These are phyloP conservation scores for Riptortus pedestris DNA, from an alignment of 1,140 invertebrate species.

Conservation along the genomic window DNA sequence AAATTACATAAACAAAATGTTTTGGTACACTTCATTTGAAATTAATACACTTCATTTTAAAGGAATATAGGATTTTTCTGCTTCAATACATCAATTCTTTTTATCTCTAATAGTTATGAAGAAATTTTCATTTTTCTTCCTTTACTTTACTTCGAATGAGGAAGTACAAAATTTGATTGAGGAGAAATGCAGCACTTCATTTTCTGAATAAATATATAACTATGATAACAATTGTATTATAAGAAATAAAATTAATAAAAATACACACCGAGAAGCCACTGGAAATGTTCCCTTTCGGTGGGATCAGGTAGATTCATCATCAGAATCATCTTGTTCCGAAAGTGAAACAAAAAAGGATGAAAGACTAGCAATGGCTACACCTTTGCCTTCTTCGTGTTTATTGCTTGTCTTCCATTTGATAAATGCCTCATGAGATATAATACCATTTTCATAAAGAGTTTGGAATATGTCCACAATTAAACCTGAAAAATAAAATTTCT, in stretches of 20 bases:
- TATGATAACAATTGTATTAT: too few relatives aligned
- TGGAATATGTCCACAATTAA: slow-evolving; percentile 45
- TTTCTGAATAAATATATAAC: too few relatives aligned
- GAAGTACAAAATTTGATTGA: too few relatives aligned
- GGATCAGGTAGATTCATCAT: slow-evolving; percentile 22
- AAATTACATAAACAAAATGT: too few relatives aligned
- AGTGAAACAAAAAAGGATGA: slow-evolving; percentile 49
- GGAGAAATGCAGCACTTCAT: too few relatives aligned
- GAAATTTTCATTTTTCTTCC: too few relatives aligned
- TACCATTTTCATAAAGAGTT: slow-evolving; percentile 45
- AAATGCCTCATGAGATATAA: slow-evolving; percentile 52
- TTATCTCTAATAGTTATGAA: too few relatives aligned
- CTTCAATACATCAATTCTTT: too few relatives aligned
- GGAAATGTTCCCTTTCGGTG: background rate
- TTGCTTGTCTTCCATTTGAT: slow-evolving; percentile 45
- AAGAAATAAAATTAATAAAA: background rate
- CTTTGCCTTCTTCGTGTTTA: slow-evolving; percentile 47
- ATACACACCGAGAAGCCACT: background rate
- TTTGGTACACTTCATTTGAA: too few relatives aligned
- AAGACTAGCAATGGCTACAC: slow-evolving; percentile 44
- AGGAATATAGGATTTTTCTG: too few relatives aligned
- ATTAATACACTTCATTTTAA: too few relatives aligned
- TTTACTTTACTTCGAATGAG: too few relatives aligned
- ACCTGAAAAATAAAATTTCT: slow-evolving; percentile 33
- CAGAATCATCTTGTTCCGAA: slow-evolving; percentile 42